These are phyloP conservation scores for Trisateles emortualis DNA, from an alignment of 2,888 invertebrate genomes.

Conservation along the genomic window DNA sequence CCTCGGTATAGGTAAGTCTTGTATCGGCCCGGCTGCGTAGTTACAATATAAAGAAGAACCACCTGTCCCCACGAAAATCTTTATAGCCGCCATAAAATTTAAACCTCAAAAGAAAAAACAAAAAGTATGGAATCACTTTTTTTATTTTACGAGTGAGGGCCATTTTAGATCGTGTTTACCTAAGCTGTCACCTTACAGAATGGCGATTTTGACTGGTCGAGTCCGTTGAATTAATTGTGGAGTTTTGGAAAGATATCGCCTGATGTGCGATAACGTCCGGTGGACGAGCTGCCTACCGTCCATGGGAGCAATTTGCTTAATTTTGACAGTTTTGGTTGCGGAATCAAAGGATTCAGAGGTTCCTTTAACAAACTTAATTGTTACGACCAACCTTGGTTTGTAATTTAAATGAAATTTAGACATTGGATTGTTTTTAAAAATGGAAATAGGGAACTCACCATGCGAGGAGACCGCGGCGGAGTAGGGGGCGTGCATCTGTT, in stretches of 20 bases:
- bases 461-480: constrained; percentile 85
- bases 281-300: constrained; percentile 68
- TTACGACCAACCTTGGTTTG: constrained; percentile 56
- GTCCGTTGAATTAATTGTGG: constrained; percentile 81
- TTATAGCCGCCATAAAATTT: constrained; percentile 86
- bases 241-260: constrained; percentile 80
- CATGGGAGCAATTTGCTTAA: constrained; percentile 73
- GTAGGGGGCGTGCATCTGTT: constrained; percentile 86
- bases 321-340: constrained; percentile 68
- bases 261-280: constrained; percentile 77
- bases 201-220: constrained; percentile 84
- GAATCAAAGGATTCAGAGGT: constrained; percentile 62
- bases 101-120: constrained; percentile 83
- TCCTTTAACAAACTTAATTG: constrained; percentile 66
- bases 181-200: constrained; percentile 85
- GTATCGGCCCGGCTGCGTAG: constrained; percentile 65
- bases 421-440: constrained; percentile 25
- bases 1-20: constrained; percentile 67
- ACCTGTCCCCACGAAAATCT: constrained; percentile 86
- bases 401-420: constrained; percentile 44
- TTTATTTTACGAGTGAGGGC: constrained; percentile 77
- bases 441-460: constrained; percentile 64
- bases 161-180: constrained; percentile 86
- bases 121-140: constrained; percentile 75
- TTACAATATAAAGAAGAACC: constrained; percentile 85